These are phyloP conservation scores for Aphaenogaster rudis DNA, from an alignment of 1,140 invertebrate genomes.

Conservation along the genomic window DNA sequence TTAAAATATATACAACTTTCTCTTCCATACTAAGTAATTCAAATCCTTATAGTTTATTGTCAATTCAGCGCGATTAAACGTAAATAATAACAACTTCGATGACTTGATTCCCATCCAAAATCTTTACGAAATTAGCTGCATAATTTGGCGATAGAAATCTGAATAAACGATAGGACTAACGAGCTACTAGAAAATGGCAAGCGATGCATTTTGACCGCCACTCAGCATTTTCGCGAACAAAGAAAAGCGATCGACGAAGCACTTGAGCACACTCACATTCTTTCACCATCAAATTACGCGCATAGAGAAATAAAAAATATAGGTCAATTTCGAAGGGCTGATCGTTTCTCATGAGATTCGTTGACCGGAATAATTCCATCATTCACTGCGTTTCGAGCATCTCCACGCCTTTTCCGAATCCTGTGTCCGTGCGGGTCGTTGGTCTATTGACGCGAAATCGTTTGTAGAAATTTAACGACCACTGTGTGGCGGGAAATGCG, in stretches of 20 bases:
- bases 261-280: conserved; percentile 36
- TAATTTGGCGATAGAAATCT: conserved; percentile 44
- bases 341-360: conserved; percentile 37
- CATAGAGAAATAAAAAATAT: conserved; percentile 37
- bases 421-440: conserved; percentile 22
- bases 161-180: conserved; percentile 41
- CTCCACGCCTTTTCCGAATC: conserved; percentile 54
- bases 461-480: conserved; percentile 62
- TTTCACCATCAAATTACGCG: conserved; percentile 46
- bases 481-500: conserved; percentile 13
- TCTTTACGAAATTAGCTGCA: conserved; percentile 2
- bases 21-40: background rate
- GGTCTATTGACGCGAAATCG: conserved; percentile 48
- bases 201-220: conserved; percentile 27
- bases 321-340: conserved; percentile 22
- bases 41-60: background rate
- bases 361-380: conserved; percentile 62
- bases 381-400: conserved; percentile 42
- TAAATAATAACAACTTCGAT: background rate
- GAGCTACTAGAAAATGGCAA: conserved; percentile 50
- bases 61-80: background rate
- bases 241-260: conserved; percentile 39
- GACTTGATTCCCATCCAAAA: background rate
- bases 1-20: background rate
- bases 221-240: conserved; percentile 31